Evolutionary conservation across 2,888 invertebrate genomes (phyloP), one percentile per base, ranked within the genome.

Genomic region (Rhingia campestris): DNA sequence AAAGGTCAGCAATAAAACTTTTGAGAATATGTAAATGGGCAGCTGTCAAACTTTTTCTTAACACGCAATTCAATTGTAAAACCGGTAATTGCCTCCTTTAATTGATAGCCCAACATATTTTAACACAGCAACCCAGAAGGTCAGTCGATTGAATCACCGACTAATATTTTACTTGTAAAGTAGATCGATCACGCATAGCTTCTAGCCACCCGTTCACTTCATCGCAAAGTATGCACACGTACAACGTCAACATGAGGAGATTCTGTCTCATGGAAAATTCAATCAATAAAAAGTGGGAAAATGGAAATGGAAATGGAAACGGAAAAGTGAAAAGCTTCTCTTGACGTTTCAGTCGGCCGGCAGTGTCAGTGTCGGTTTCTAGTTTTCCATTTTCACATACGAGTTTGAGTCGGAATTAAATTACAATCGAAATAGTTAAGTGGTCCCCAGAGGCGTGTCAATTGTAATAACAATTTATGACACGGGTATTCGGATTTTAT

Each of bases 321-420:
- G 66, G 45, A 73, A 73, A 63, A 63, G 63, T 73, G 73, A 47
- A 73, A 64, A 73, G 73, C 54, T 63, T 56, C 56, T 10, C 12
- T 47, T 22, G 22, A 22, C 22, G 22, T 22, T 22, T 22, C 1
- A 22, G 22, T 22, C 2, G 22, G 22, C 22, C 2, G 22, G 22
- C 22, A 22, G 22, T 47, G 45, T 47, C 47, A 33, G 61, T 7
- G 37, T 14, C 30, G 33, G 47, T 32, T 9, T 35, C 35, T 12
- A 37, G 22, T 49, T 51, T 45, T 33, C 37, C 43, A 22, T 70
- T 72, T 72, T 61, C 66, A 53, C 22, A 33, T 47, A 35, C 64
- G 67, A 67, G 75, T 75, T 75, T 30, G 49, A 51, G 22, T 75
- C 61, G 49, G 43, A 51, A 74, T 64, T 4, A 7, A 61, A 75